Evolutionary conservation across 2,113 vertebrate genomes (phyloP).

Genomic region (Xiphias gladius): DNA sequence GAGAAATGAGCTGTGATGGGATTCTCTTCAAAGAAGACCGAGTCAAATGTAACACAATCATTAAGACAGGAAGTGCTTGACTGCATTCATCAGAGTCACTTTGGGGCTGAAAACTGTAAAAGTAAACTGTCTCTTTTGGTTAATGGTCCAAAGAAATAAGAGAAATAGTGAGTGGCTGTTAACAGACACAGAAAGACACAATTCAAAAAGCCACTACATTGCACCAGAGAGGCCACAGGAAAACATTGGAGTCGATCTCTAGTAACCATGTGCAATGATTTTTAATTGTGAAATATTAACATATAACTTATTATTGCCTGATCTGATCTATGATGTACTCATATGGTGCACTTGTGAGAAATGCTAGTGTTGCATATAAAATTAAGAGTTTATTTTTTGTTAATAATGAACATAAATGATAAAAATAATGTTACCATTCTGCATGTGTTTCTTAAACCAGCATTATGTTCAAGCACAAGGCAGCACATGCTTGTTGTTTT

Average conservation of each 20-base stretch:
- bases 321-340: not conserved
- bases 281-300: not conserved
- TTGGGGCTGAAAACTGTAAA: not conserved
- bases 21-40: conserved; percentile 12
- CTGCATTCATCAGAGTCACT: not conserved
- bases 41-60: not conserved
- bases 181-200: not conserved
- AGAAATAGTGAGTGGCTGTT: not conserved
- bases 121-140: not conserved
- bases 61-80: not conserved
- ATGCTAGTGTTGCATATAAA: no score
- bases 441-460: no score
- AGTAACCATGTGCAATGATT: no score
- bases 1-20: conserved; percentile 35
- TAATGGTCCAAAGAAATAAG: not conserved
- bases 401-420: not conserved
- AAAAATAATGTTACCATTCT: no score
- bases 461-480: no score
- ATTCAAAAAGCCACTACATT: not conserved
- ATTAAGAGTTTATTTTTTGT: no score
- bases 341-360: no score
- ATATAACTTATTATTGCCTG: not conserved
- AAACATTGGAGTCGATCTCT: not conserved
- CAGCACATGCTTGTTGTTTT: no score
- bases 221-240: not conserved